Evolutionary conservation across 2,113 vertebrate species (phyloP), one percentile per base, ranked within the genome.

Genomic region (Upupa epops): DNA sequence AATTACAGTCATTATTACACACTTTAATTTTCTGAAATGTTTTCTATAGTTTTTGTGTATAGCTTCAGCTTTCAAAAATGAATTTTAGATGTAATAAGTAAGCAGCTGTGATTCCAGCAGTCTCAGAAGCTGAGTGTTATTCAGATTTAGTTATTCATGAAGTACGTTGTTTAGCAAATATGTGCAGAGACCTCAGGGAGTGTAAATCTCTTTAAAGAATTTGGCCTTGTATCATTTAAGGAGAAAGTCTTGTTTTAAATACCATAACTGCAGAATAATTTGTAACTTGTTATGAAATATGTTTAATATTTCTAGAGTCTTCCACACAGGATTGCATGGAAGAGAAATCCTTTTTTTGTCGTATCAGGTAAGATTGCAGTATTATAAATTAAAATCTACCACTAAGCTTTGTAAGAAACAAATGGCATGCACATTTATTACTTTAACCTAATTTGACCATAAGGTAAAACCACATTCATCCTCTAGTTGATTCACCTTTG

Each of bases 331-430:
- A 99, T 34, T 98, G 98, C 95, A 97, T 98, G 95, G 98, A 98
- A 93, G 99, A 99, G 95, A 99, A 99, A 71, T 99, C 98, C 20
- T 99, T 99, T 96, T 99, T 99, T 94, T 99, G 99, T 94, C 98
- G 98, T 12, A 98, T 99, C 96, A 98, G 99, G 99, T 99, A 94
- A 96, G 98, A 46, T 9, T 22, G 32, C 7, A 72, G 3, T 63
- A 18, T 31, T 36, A 19, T 12, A 60, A 83, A 79, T 42, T 15
- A 11, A 12, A 42, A 15, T 42, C 40, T 42, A 42, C 11, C 40
- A 42, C 40, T 42, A 42, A 42, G 40, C 40, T 42, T 42, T 42
- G 40, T 42, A 42, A 11, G 11, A 42, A 42, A n/a, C n/a, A n/a
- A n/a, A n/a, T n/a, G n/a, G n/a, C 40, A 42, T 42, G 40, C 11